A percentile compares a stretch with the other conserved stretches of the same genome.
phyloP scores from a whole-genome alignment of 2,113 vertebrate genomes.

The Colinus virginianus region DNA sequence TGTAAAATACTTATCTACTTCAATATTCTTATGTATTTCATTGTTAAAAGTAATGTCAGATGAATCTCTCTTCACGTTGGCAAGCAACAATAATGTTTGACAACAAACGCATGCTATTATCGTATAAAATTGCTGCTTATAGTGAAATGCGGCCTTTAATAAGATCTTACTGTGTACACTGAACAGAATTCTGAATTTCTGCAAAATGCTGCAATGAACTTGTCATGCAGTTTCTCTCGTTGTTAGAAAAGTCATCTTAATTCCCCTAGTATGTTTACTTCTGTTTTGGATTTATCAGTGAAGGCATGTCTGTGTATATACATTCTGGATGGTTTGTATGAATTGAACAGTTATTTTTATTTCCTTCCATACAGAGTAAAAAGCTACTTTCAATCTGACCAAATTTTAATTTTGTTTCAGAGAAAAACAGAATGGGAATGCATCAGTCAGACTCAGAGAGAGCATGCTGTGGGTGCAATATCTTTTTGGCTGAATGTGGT shows the following conservation, averaged over 20 bases:
- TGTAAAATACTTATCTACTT: neutral
- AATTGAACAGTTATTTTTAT: constrained; percentile 20
- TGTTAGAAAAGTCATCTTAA: constrained; percentile 32
- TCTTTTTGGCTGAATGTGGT: neutral
- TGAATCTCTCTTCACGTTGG: constrained; percentile 14
- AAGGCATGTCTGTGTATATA: neutral
- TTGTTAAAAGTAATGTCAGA: neutral
- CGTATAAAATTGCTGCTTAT: constrained; percentile 22
- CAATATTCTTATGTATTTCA: constrained; percentile 9
- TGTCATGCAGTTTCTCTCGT: neutral
- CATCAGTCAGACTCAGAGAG: neutral
- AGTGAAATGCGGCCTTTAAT: constrained; percentile 11
- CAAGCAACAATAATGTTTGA: constrained; percentile 6
- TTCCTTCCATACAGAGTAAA: constrained; percentile 16
- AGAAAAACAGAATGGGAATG: neutral
- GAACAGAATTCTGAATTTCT: constrained; percentile 12
- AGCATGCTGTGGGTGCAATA: neutral
- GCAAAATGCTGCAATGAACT: constrained; percentile 30
- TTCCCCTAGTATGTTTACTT: neutral
- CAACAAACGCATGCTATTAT: neutral
- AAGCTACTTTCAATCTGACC: constrained; percentile 33
- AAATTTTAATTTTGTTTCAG: constrained; percentile 37
- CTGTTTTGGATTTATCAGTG: constrained; percentile 9
- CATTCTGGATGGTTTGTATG: neutral
- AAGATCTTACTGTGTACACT: neutral